Percentiles rank a stretch among this genome's conserved stretches.
Evolutionary conservation across 2,113 vertebrate species (phyloP).

Genomic region (Eleginops maclovinus): DNA sequence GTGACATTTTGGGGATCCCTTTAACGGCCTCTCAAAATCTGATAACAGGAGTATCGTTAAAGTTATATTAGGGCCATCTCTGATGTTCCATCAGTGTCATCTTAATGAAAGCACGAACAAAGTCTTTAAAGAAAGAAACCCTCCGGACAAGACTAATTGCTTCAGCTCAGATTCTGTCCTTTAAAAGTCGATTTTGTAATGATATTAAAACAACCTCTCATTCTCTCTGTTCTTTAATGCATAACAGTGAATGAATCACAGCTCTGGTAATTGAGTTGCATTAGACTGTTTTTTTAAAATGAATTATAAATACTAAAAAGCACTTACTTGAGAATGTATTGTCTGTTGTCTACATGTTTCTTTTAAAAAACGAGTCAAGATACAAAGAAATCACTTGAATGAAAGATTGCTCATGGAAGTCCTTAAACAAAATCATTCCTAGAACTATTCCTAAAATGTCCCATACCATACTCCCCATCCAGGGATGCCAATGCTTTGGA

Average conservation of each 20-base stretch:
- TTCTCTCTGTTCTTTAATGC: background rate
- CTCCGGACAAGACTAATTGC: background rate
- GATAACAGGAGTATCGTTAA: slow-evolving; percentile 67
- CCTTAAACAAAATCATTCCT: background rate
- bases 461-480: slow-evolving; percentile 99
- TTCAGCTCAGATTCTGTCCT: slow-evolving; percentile 11
- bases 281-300: background rate
- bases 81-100: slow-evolving; percentile 64
- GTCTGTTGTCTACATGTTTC: background rate
- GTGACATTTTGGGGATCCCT: slow-evolving; percentile 69
- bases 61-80: slow-evolving; percentile 63
- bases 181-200: slow-evolving; percentile 14
- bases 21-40: slow-evolving; percentile 74
- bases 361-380: background rate
- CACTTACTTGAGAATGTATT: slow-evolving; percentile 4
- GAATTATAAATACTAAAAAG: background rate
- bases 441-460: background rate
- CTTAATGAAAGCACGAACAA: slow-evolving; percentile 53
- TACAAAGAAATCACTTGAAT: background rate
- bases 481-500: slow-evolving; percentile 96
- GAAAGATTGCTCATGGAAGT: background rate
- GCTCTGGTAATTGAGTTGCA: slow-evolving; percentile 1
- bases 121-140: slow-evolving; percentile 18
- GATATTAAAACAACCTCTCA: slow-evolving; percentile 4
- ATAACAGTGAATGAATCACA: background rate